These are phyloP conservation scores for Dastarcus helophoroides DNA, from an alignment of 2,888 invertebrate species.

Conservation along the genomic window DNA sequence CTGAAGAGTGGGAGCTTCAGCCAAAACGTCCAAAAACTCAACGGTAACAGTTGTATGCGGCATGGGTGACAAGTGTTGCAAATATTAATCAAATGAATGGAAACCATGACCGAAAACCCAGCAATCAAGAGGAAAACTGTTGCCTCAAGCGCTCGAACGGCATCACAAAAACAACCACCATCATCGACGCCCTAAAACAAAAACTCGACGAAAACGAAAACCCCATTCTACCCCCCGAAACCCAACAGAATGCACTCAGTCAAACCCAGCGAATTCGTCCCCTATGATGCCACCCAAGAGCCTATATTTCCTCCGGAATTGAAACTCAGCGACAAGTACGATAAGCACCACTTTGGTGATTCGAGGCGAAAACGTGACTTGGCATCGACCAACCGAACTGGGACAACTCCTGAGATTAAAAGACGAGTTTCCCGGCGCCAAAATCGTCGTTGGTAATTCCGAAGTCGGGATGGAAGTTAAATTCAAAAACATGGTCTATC, in stretches of 20 bases:
- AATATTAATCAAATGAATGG: no score
- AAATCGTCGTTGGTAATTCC: constrained; percentile 82
- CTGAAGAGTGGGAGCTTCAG: constrained; percentile 52
- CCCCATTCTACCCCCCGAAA: no score
- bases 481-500: constrained; percentile 71
- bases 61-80: constrained; percentile 57
- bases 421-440: constrained; percentile 50
- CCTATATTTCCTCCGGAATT: constrained; percentile 90
- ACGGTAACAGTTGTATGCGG: constrained; percentile 38
- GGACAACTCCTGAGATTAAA: constrained; percentile 58
- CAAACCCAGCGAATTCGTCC: constrained; percentile 50
- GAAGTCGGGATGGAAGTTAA: constrained; percentile 88
- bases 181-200: no score
- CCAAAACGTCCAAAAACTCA: constrained; percentile 20
- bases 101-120: no score
- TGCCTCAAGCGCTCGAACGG: no score
- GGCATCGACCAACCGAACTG: constrained; percentile 68
- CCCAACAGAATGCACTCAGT: no score
- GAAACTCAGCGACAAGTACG: constrained; percentile 46
- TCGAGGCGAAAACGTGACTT: constrained; percentile 51
- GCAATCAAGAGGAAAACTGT: no score
- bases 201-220: no score
- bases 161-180: no score
- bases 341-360: constrained; percentile 50
- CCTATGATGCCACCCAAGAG: constrained; percentile 74